A percentile compares a stretch with the other conserved stretches of the same genome.
phyloP scores from a whole-genome alignment of 1,140 invertebrate genomes.

The Cydia pomonella region DNA sequence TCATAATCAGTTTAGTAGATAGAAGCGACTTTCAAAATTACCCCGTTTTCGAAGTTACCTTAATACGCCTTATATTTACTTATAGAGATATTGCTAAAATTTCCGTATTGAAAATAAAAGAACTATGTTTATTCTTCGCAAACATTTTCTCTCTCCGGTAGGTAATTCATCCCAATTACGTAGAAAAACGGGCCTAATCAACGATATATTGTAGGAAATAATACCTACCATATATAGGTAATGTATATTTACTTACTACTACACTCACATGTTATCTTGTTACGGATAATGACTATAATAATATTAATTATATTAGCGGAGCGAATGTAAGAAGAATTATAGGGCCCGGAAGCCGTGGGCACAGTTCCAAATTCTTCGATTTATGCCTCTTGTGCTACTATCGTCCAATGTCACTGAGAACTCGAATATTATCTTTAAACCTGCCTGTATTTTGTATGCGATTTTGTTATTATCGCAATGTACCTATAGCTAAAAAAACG shows the following conservation, averaged over 20 bases:
- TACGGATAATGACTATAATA: conserved; percentile 30
- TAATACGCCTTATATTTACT: no score
- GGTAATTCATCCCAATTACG: background rate
- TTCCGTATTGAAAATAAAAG: no score
- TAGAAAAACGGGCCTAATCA: background rate
- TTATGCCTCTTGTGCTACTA: conserved; percentile 35
- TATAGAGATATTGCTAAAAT: no score
- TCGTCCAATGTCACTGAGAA: conserved; percentile 24
- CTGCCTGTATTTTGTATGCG: background rate
- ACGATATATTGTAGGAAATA: background rate
- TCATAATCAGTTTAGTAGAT: no score
- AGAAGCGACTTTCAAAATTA: no score
- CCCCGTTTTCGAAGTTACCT: no score
- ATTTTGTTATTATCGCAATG: no score
- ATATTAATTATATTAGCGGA: conserved; percentile 15
- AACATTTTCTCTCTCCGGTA: background rate
- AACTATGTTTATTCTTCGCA: background rate
- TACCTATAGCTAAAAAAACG: background rate
- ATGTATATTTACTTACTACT: conserved; percentile 7
- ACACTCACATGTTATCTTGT: background rate
- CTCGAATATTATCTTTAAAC: conserved; percentile 20
- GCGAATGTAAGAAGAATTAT: conserved; percentile 38
- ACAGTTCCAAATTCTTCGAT: conserved; percentile 38
- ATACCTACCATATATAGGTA: conserved; percentile 11
- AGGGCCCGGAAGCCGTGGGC: conserved; percentile 39